A percentile compares a stretch with the other conserved stretches of the same genome.
Evolutionary conservation across 2,797 vertebrate species (phyloP).

Genomic region (Sphaeramia orbicularis): DNA sequence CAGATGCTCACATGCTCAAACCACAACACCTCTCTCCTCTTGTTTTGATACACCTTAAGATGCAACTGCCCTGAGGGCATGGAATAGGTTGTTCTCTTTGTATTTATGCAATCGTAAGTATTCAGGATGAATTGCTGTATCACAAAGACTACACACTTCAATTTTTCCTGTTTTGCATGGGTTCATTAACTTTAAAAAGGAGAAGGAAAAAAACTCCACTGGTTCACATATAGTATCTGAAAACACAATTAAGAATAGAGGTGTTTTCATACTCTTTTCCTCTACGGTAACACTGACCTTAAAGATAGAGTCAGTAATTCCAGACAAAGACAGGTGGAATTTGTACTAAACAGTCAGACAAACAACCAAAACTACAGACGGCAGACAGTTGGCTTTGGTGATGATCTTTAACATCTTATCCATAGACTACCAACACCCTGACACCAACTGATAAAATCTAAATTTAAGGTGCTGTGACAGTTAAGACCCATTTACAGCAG

Average conservation of each 20-base stretch:
- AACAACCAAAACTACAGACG: too few species aligned
- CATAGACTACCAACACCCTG: too few species aligned
- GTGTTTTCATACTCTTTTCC: background rate
- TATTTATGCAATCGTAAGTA: slow-evolving; percentile 10
- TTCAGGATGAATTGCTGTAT: slow-evolving; percentile 24
- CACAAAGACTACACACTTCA: slow-evolving; percentile 2
- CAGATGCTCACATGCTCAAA: slow-evolving; percentile 70
- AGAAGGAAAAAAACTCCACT: slow-evolving; percentile 2
- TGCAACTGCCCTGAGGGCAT: slow-evolving; percentile 35
- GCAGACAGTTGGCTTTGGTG: too few species aligned
- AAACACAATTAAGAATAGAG: background rate
- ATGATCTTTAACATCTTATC: too few species aligned
- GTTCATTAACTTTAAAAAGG: background rate
- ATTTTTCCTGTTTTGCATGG: background rate
- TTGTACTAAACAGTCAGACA: too few species aligned
- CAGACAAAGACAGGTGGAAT: too few species aligned
- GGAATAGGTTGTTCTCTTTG: slow-evolving; percentile 24
- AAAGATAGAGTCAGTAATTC: background rate
- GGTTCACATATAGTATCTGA: background rate
- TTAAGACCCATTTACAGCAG: too few species aligned
- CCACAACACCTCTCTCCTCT: slow-evolving; percentile 62
- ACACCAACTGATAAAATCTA: too few species aligned
- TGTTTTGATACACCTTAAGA: slow-evolving; percentile 55
- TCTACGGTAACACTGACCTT: background rate
- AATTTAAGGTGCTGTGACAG: too few species aligned